These are phyloP conservation scores for Pollimyrus isidori DNA, from an alignment of 2,113 vertebrate genomes.

Conservation along the genomic window DNA sequence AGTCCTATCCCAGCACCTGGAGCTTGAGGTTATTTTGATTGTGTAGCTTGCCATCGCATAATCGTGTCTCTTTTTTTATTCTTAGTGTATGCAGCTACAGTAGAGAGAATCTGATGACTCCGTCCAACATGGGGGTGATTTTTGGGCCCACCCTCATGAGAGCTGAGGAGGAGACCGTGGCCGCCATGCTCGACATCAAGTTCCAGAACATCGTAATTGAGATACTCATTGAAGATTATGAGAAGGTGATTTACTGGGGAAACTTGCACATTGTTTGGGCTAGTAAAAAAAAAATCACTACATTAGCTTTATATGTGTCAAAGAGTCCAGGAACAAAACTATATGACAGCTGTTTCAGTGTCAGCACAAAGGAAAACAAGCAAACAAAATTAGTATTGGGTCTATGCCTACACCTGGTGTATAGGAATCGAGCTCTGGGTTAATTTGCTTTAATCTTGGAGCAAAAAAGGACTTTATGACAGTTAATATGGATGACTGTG, in stretches of 20 bases:
- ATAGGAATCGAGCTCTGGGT: background rate
- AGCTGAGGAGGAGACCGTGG: constrained; percentile 88
- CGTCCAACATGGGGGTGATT: constrained; percentile 93
- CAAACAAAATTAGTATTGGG: background rate
- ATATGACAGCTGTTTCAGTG: background rate
- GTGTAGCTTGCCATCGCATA: background rate
- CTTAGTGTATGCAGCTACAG: constrained; percentile 82
- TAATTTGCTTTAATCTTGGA: background rate
- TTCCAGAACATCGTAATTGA: constrained; percentile 96
- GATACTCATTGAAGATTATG: constrained; percentile 86
- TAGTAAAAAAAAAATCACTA: background rate
- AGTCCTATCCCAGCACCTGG: background rate
- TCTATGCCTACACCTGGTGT: background rate
- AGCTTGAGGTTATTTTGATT: background rate
- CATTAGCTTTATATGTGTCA: background rate
- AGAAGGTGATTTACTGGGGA: constrained; percentile 66
- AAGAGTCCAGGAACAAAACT: background rate
- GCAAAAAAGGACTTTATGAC: background rate
- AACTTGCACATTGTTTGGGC: background rate
- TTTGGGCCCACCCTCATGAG: constrained; percentile 93
- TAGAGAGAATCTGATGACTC: constrained; percentile 82
- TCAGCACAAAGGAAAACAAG: background rate
- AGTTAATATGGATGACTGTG: background rate
- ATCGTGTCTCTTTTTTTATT: constrained; percentile 15
- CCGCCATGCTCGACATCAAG: constrained; percentile 97